Conservation (phyloP, 1,140 invertebrate species). For the Arctopsyche grandis region DNA sequence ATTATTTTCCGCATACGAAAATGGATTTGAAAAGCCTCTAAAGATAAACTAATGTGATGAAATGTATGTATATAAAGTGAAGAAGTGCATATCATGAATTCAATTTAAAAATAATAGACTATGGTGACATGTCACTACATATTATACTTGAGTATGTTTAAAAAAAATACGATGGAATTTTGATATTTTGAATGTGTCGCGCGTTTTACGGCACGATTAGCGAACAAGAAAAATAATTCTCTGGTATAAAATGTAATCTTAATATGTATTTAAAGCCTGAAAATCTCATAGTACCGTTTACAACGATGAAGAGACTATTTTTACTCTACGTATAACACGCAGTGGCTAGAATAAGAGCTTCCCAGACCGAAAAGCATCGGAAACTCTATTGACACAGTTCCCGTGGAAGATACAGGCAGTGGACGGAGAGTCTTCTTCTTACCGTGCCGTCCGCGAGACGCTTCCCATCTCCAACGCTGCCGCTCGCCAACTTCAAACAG, state of each 20-base stretch:
- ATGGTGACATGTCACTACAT: too few relatives aligned
- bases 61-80: too few relatives aligned
- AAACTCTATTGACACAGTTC: conserved; percentile 68
- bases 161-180: too few relatives aligned
- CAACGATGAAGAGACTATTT: conserved; percentile 36
- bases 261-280: conserved; percentile 46
- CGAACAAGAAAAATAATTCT: conserved; percentile 9
- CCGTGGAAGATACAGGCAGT: conserved; percentile 57
- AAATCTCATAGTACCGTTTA: conserved; percentile 42
- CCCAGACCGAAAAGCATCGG: conserved; percentile 71
- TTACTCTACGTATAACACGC: conserved; percentile 72
- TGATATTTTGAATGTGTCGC: too few relatives aligned
- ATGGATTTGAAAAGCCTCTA: too few relatives aligned
- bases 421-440: conserved; percentile 47
- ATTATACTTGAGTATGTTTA: too few relatives aligned
- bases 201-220: too few relatives aligned
- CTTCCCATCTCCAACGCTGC: conserved; percentile 63
- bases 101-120: too few relatives aligned
- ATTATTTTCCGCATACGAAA: too few relatives aligned
- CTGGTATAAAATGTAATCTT: conserved; percentile 43
- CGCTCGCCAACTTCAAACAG: conserved; percentile 71
- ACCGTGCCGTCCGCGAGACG: conserved; percentile 56
- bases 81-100: too few relatives aligned
- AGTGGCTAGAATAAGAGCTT: conserved; percentile 74
- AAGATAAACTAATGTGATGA: too few relatives aligned